Conservation (phyloP, 2,797 vertebrate species). For the Halcyon chelicuti region DNA sequence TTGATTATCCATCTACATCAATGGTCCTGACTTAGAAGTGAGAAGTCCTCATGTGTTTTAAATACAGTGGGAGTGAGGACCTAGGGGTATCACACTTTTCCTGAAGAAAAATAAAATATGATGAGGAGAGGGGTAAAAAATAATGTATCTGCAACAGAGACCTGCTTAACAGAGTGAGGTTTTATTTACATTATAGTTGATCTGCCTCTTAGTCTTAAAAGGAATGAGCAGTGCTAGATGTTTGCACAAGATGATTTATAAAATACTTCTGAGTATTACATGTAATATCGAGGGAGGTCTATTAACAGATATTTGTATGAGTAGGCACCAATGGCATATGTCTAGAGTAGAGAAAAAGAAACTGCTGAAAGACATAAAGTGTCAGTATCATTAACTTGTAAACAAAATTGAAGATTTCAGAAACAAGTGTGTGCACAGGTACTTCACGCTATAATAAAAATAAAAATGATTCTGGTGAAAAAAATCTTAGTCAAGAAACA, state of each 20-base stretch:
- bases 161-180: not conserved
- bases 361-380: not conserved
- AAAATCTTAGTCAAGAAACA: not conserved
- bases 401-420: not conserved
- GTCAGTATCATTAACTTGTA: not conserved
- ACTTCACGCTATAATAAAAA: not conserved
- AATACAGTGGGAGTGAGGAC: not conserved
- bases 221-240: not conserved
- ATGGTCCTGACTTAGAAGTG: not conserved
- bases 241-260: not conserved
- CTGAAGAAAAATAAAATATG: not conserved
- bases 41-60: not conserved
- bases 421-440: not conserved
- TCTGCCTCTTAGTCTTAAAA: not conserved
- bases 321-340: not conserved
- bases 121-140: not conserved
- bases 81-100: not conserved
- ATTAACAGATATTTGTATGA: not conserved
- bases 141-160: not conserved
- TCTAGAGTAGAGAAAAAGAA: not conserved
- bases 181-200: not conserved
- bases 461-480: not conserved
- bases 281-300: not conserved
- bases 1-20: not conserved
- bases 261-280: not conserved